Base-by-base conservation (phyloP, 2,888 invertebrate genomes). In the Ecliptopera silaceata region DNA sequence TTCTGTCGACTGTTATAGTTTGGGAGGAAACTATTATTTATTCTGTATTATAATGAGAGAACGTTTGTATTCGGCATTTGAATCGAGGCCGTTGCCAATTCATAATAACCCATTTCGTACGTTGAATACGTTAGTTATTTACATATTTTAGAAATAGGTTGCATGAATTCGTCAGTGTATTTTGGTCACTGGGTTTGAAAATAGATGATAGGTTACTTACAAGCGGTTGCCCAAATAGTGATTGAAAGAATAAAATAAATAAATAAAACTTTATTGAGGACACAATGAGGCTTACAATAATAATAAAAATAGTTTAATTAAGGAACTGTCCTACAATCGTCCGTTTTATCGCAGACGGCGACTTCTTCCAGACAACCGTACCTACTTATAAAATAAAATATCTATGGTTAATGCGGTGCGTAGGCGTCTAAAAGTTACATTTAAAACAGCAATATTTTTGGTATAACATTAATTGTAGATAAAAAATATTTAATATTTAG, bases 11-110 rank as follows among this genome's bases (percentile, higher is more conserved):
- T n/a, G 26, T 26, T 26, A 26, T 26, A 26, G 26, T 36, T 36
- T 36, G 36, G 15, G 15, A 18, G 12, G 39, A 18, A 41, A 20
- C 38, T 47, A 29, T 11, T 29, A 38, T 38, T 18, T 29, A 26
- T 47, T 11, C 49, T 50, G 31, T 18, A 39, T 11, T 54, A 47
- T 58, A 63, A 63, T 59, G 56, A 61, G 55, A 49, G 51, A 36
- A 39, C 56, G 51, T 56, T 61, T 58, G 60, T 54, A 62, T 58
- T 56, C 59, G 57, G 48, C 46, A 56, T 62, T 65, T 62, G 61
- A 62, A 63, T 61, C 56, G 56, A 58, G 58, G 55, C 44, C 63
- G 65, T 60, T 41, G 39, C 59, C 57, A 57, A 58, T 60, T 58
- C 58, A 55, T 64, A 60, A 66, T 61, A 62, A 59, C 49, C 55